Evolutionary conservation across 2,113 vertebrate species (phyloP), one percentile per base, ranked within the genome.

Genomic region (Synodontis membranacea): DNA sequence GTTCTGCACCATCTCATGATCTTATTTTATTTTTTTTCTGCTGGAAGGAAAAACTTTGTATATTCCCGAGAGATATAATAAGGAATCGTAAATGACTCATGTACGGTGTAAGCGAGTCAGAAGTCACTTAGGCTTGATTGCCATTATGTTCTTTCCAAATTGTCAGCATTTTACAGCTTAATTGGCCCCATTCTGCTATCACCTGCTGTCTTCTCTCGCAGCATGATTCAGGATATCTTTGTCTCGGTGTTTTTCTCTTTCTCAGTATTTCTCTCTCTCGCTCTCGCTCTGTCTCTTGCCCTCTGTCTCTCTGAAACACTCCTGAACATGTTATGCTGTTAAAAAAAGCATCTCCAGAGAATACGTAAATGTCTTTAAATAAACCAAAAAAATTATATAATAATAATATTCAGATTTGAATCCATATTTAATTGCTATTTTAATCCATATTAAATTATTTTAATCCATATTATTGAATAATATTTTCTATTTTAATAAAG

Each of bases 131-230:
- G 76, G 60, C 23, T 21, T 80, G 62, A 86, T 80, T 86, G 76
- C 76, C 48, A 52, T 60, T 46, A 39, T 62, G 52, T 84, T 76
- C 54, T 60, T 28, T 75, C 56, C 56, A 85, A 85, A 85, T 48
- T n/a, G 56, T 48, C 56, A 50, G 37, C 17, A 31, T 86, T 72
- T 72, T 86, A 31, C 78, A 80, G 50, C 28, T 52, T 86, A 86
- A 86, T 86, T 86, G 84, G 84, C 46, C 75, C n/a, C 84, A 70
- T 80, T 86, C 62, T 70, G 84, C 56, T 54, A 80, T 76, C 72
- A 25, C 84, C 72, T 78, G 84, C 72, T 85, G 84, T 78, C 84
- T 48, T 42, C 17, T 39, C 54, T 31, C 83, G 2, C 39, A 82
- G 80, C 58, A 50, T 34, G 81, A 83, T 34, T 44, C 42, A 50